Percentiles rank a stretch among this genome's conserved stretches.
Conservation (phyloP, 1,140 invertebrate genomes). For the Dinothrombium tinctorium region DNA sequence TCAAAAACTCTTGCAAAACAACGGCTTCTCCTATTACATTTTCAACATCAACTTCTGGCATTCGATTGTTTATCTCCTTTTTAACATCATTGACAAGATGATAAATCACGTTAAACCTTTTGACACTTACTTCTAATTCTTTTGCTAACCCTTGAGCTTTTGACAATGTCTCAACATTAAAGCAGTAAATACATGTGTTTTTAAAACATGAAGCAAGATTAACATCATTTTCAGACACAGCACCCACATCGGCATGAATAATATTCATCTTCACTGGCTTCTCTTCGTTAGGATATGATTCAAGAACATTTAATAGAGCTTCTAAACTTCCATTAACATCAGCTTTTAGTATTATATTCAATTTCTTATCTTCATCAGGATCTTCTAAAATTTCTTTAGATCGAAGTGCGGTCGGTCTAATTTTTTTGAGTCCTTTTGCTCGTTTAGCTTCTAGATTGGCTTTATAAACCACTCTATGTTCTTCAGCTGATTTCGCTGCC, state of each 20-base stretch:
- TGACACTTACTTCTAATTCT: conserved; percentile 32
- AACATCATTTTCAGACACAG: conserved; percentile 52
- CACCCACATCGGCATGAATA: conserved; percentile 69
- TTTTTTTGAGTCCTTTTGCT: not conserved
- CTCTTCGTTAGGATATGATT: conserved; percentile 50
- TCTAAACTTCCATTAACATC: conserved; percentile 79
- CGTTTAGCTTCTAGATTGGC: not conserved
- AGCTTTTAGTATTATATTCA: conserved; percentile 16
- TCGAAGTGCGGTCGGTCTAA: not conserved
- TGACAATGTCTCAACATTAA: conserved; percentile 37
- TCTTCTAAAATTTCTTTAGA: conserved; percentile 4
- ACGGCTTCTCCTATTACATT: conserved; percentile 58
- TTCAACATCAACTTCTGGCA: conserved; percentile 46
- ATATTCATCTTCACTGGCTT: conserved; percentile 45
- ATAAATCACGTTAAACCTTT: conserved; percentile 64
- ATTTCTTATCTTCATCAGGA: conserved; percentile 5
- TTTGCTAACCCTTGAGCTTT: conserved; percentile 27
- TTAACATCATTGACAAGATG: conserved; percentile 68
- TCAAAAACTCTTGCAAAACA: conserved; percentile 55
- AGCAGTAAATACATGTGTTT: conserved; percentile 45
- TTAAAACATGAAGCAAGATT: conserved; percentile 37
- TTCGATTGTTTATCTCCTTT: conserved; percentile 40
- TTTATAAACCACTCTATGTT: conserved; percentile 27
- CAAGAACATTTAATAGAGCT: conserved; percentile 70
- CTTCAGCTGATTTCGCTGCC: conserved; percentile 37